A percentile compares a stretch with the other conserved stretches of the same genome.
phyloP scores from a whole-genome alignment of 2,888 invertebrate genomes.

The Tetropium fuscum region DNA sequence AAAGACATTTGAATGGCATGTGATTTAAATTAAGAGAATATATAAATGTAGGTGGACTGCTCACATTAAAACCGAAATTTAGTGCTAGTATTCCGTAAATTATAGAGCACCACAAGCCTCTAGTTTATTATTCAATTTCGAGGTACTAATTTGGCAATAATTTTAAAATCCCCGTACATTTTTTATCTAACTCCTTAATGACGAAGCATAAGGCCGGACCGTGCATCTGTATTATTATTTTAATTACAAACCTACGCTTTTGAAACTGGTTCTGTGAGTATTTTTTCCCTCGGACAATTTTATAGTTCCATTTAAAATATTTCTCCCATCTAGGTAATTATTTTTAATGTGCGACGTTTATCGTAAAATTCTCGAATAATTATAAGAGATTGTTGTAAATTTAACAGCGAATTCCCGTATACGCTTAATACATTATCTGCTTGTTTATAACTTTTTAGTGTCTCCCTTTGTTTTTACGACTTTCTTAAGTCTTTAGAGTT shows the following conservation, averaged over 20 bases:
- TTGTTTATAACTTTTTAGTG: slow-evolving; percentile 28
- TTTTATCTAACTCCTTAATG: slow-evolving; percentile 37
- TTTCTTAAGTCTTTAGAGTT: slow-evolving; percentile 12
- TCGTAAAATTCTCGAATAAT: slow-evolving; percentile 23
- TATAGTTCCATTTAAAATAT: slow-evolving; percentile 18
- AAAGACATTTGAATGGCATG: slow-evolving; percentile 7
- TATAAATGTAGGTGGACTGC: slow-evolving; percentile 13
- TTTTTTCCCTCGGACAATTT: slow-evolving; percentile 22
- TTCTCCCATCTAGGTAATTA: slow-evolving; percentile 18
- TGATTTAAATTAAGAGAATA: slow-evolving; percentile 25
- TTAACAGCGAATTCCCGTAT: slow-evolving; percentile 18
- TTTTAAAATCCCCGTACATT: slow-evolving; percentile 27
- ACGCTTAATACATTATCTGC: slow-evolving; percentile 21
- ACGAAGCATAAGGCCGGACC: slow-evolving; percentile 38
- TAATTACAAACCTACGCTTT: slow-evolving; percentile 48
- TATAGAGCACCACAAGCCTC: slow-evolving; percentile 11
- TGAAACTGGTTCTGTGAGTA: slow-evolving; percentile 16
- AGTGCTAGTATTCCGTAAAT: slow-evolving; percentile 14
- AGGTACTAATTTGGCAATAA: slow-evolving; percentile 31
- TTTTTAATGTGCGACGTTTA: slow-evolving; percentile 23
- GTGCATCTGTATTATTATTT: slow-evolving; percentile 46
- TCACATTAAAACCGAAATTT: slow-evolving; percentile 12
- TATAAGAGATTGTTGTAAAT: slow-evolving; percentile 26
- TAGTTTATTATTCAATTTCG: slow-evolving; percentile 27
- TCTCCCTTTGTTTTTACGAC: slow-evolving; percentile 20